Evolutionary conservation across 2,113 vertebrate species (phyloP), one percentile per base, ranked within the genome.

Genomic region (Elanoides forficatus): DNA sequence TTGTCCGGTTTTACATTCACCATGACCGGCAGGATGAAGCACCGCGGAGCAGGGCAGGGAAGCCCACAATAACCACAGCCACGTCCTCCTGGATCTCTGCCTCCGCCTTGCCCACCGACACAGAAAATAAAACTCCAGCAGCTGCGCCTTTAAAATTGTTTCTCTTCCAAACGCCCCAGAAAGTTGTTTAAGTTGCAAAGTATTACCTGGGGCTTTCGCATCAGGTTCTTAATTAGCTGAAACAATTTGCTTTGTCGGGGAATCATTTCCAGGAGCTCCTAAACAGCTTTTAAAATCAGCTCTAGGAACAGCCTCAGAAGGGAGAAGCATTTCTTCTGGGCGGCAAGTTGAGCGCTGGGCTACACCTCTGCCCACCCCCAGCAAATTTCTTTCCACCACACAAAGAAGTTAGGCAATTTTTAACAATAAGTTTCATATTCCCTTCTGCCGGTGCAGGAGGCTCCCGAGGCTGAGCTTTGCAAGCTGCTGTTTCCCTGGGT

Each of bases 121-220:
- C 2, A 30, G 12, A 45, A 65, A 90, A 70, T 4, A 2, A 0
- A 84, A 47, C 42, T 29, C 68, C 43, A 52, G 74, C 71, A 86
- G 95, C 85, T 75, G 71, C 4, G 13, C 67, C 85, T 94, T 89
- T 55, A 72, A 91, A 93, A 85, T 15, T 25, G 87, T 72, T 96
- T 90, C 76, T 82, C 74, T 96, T 96, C 75, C 60, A 84, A 96
- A 93, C 1, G 11, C 36, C 43, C 34, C 8, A 19, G 65, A 90
- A 97, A 96, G 92, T 79, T 96, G 92, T 95, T 97, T 94, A 94
- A 96, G 88, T 95, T 97, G 80, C 29, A 80, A 97, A 96, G 78
- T 58, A 91, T 93, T 86, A 93, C 94, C 93, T 83, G 81, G 74
- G 84, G 96, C 65, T 94, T 97, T 95, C 20, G 5, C 81, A 96